A percentile compares a stretch with the other conserved stretches of the same genome.
Evolutionary conservation across 2,888 invertebrate species (phyloP).

Genomic region (Drosophila antonietae): DNA sequence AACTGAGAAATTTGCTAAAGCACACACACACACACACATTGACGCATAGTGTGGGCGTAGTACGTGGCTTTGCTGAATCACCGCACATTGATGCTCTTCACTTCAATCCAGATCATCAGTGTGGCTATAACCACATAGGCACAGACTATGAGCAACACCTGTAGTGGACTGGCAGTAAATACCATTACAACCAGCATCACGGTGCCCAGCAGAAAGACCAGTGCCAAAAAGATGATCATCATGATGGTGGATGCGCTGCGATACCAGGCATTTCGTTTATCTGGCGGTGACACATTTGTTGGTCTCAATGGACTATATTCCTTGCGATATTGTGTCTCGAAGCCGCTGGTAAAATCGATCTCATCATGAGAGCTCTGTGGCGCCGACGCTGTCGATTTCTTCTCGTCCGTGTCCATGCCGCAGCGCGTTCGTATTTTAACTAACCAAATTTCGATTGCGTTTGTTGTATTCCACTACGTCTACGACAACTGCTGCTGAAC

Average conservation of each 20-base stretch:
- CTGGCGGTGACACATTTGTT: conserved; percentile 57
- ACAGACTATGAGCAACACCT: conserved; percentile 60
- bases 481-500: neutral
- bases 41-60: neutral
- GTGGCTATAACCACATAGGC: conserved; percentile 64
- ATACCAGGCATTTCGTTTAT: conserved; percentile 70
- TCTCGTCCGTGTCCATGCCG: conserved; percentile 70
- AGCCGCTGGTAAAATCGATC: conserved; percentile 78
- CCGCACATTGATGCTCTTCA: conserved; percentile 75
- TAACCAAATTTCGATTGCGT: conserved; percentile 25
- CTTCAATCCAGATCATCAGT: conserved; percentile 71
- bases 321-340: conserved; percentile 76
- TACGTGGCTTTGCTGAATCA: conserved; percentile 35
- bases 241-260: conserved; percentile 69
- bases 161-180: conserved; percentile 67
- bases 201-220: conserved; percentile 69
- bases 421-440: conserved; percentile 54
- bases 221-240: conserved; percentile 60
- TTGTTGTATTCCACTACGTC: neutral
- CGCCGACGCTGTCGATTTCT: conserved; percentile 35
- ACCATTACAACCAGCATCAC: conserved; percentile 67
- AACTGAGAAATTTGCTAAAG: conserved; percentile 12
- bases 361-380: conserved; percentile 58
- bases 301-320: conserved; percentile 76
- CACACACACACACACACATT: neutral